A percentile compares a stretch with the other conserved stretches of the same genome.
These are phyloP conservation scores for Hirtodrosophila cameraria DNA, from an alignment of 2,888 invertebrate genomes.

Conservation along the genomic window DNA sequence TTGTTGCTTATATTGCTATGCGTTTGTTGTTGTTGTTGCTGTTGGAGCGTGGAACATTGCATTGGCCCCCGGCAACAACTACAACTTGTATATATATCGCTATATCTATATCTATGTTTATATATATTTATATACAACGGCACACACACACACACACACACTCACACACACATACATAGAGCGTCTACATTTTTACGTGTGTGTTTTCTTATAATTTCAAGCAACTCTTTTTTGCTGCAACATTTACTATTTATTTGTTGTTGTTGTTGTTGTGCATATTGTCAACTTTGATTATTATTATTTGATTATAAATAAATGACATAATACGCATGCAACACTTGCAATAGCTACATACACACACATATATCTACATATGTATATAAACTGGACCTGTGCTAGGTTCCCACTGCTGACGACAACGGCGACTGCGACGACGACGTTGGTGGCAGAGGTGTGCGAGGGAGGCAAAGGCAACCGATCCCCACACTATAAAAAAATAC, in stretches of 20 bases:
- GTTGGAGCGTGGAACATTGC: constrained; percentile 37
- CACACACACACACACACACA: constrained; percentile 51
- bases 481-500: no score
- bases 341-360: constrained; percentile 45
- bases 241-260: constrained; percentile 51
- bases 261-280: constrained; percentile 57
- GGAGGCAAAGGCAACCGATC: constrained; percentile 50
- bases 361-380: constrained; percentile 29
- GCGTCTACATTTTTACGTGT: constrained; percentile 74
- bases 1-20: constrained; percentile 11
- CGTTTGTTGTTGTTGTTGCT: constrained; percentile 25
- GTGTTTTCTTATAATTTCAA: constrained; percentile 42
- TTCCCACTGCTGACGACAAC: constrained; percentile 13
- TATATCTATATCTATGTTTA: no score
- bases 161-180: constrained; percentile 40
- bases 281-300: constrained; percentile 56
- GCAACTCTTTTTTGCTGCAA: constrained; percentile 64
- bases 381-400: constrained; percentile 68
- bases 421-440: constrained; percentile 27
- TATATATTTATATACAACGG: constrained; percentile 66
- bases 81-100: no score
- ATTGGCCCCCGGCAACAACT: constrained; percentile 36
- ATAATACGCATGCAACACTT: constrained; percentile 65
- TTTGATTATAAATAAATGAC: constrained; percentile 77
- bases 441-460: constrained; percentile 30